Base-by-base conservation (phyloP, 2,888 invertebrate species). In the Ceriagrion tenellum region DNA sequence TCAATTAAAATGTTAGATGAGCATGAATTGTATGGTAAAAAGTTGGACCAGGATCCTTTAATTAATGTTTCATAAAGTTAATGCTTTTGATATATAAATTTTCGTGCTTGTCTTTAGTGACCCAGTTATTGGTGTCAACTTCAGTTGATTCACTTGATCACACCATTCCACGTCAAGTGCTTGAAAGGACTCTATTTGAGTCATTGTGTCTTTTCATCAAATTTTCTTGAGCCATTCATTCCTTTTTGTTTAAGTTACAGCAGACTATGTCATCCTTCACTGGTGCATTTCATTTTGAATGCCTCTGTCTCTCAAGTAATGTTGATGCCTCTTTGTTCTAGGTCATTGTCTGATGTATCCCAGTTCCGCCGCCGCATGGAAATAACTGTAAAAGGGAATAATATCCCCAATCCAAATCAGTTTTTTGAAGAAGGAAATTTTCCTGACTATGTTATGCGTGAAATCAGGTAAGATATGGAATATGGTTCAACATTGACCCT, bases 361-460 rank as follows among this genome's bases (percentile, higher is more conserved):
- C 97, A 98, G 95, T 99, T 98, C 97, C 98, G 98, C 93, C 97
- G 98, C 88, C 97, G 98, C 16, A 98, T 99, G 96, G 98, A 99
- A 97, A 99, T 99, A 89, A 99, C 99, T 63, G 98, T 99, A 0
- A 98, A 98, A 96, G 99, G 99, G 56, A 98, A 98, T 96, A 98
- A 98, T 96, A 97, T 99, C 93, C 99, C 99, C 6, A 98, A 98
- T 96, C 99, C 99, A 12, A 98, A 99, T 96, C 98, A 98, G 96
- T 97, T 98, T 88, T 99, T 99, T 97, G 98, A 99, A 96, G 99
- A 99, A 97, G 98, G 98, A 95, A 98, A 98, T 96, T 98, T 99
- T 96, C 99, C 99, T 74, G 98, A 98, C 96, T 98, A 98, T 96
- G 98, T 99, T 4, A 98, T 98, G 97, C 98, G 97, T 95, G 98